Conservation (phyloP, 2,113 vertebrate genomes). For the Malurus alboscapulatus region DNA sequence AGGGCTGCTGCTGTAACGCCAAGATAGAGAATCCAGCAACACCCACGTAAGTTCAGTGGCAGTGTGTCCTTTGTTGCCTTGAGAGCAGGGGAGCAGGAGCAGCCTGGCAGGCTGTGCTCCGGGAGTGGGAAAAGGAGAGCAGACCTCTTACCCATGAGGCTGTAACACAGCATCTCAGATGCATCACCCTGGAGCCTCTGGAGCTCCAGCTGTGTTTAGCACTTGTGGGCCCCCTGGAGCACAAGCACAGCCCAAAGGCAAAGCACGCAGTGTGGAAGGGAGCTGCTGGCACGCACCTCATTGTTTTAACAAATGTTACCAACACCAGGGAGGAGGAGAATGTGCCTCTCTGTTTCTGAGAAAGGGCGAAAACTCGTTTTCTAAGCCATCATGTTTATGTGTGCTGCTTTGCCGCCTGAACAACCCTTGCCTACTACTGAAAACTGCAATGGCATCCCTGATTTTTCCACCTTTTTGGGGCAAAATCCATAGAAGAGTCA, state of each 20-base stretch:
- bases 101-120: background rate
- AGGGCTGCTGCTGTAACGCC: background rate
- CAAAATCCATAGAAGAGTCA: background rate
- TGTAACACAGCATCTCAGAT: accelerated
- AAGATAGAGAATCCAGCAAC: background rate
- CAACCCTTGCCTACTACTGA: background rate
- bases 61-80: accelerated
- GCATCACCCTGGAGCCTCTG: background rate
- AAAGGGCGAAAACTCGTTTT: background rate
- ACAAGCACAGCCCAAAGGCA: background rate
- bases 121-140: accelerated
- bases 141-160: background rate
- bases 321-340: background rate
- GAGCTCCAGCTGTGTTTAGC: accelerated
- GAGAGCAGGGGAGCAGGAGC: background rate
- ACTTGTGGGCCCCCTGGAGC: background rate
- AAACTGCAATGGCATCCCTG: background rate
- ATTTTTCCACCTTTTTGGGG: background rate
- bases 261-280: background rate
- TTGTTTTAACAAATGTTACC: background rate
- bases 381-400: background rate
- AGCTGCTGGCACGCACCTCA: accelerated
- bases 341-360: background rate
- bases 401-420: background rate
- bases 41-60: background rate